These are phyloP conservation scores for Trichopoda pennipes DNA, from an alignment of 2,888 invertebrate genomes.

Conservation along the genomic window DNA sequence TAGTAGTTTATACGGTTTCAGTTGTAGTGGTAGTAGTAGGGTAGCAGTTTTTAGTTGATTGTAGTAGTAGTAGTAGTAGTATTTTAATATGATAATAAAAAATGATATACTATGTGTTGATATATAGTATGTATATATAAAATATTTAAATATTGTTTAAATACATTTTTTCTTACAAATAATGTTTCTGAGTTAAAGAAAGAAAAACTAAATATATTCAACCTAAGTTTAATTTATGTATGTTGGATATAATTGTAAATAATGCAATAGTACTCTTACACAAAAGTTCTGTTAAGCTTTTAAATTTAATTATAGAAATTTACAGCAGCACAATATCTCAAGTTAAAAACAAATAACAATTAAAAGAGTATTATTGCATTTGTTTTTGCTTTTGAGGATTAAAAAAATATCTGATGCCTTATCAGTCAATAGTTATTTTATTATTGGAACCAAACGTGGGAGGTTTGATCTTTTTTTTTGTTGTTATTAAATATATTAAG, in stretches of 20 bases:
- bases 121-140: conserved; percentile 23
- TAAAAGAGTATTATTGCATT: conserved; percentile 42
- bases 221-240: conserved; percentile 26
- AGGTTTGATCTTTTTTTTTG: not conserved
- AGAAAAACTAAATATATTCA: conserved; percentile 18
- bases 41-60: conserved; percentile 65
- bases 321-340: too few species aligned
- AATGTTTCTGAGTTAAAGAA: conserved; percentile 25
- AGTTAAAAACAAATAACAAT: not conserved
- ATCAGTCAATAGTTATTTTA: too few species aligned
- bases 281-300: not conserved
- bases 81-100: conserved; percentile 67
- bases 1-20: conserved; percentile 27
- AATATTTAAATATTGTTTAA: conserved; percentile 54
- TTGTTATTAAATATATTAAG: not conserved
- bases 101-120: conserved; percentile 58
- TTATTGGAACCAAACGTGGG: conserved; percentile 35
- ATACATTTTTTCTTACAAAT: conserved; percentile 34
- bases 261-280: conserved; percentile 38
- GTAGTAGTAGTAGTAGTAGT: conserved; percentile 64
- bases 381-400: conserved; percentile 4
- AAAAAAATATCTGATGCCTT: not conserved
- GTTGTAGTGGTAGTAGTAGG: conserved; percentile 66
- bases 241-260: conserved; percentile 21
- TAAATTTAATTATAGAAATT: not conserved